phyloP scores from a whole-genome alignment of 2,888 invertebrate species.

The Aporophyla nigra region DNA sequence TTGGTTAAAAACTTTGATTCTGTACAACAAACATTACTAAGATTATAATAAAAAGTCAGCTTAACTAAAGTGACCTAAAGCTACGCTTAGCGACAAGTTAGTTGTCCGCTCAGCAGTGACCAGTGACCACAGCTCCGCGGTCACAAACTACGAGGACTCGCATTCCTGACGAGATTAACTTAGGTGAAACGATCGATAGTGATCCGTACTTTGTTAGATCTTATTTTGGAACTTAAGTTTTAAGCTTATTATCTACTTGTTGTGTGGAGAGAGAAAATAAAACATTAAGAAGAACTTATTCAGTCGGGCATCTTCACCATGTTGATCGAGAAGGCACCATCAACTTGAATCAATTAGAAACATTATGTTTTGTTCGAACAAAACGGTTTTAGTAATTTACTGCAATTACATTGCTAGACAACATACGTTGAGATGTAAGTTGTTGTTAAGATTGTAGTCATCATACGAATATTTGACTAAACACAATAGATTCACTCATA shows the following conservation, averaged over 20 bases:
- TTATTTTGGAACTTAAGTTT: not conserved
- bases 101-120: not conserved
- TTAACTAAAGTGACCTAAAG: not conserved
- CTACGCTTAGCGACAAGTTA: not conserved
- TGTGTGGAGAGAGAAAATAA: not conserved
- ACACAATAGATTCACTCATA: not conserved
- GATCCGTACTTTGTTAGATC: not conserved
- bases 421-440: too few species aligned
- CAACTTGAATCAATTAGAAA: not conserved
- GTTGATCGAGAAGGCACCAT: not conserved
- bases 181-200: slow-evolving; percentile 5
- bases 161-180: slow-evolving; percentile 32
- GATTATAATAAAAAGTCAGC: not conserved
- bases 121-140: slow-evolving; percentile 4
- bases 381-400: not conserved
- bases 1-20: not conserved
- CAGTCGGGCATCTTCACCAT: not conserved
- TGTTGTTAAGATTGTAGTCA: slow-evolving; percentile 3
- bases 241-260: not conserved
- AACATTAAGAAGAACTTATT: not conserved
- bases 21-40: not conserved
- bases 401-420: not conserved
- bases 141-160: not conserved
- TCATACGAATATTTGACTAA: not conserved
- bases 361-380: not conserved